Conservation (phyloP, 2,113 vertebrate species). For the Xyrauchen texanus region DNA sequence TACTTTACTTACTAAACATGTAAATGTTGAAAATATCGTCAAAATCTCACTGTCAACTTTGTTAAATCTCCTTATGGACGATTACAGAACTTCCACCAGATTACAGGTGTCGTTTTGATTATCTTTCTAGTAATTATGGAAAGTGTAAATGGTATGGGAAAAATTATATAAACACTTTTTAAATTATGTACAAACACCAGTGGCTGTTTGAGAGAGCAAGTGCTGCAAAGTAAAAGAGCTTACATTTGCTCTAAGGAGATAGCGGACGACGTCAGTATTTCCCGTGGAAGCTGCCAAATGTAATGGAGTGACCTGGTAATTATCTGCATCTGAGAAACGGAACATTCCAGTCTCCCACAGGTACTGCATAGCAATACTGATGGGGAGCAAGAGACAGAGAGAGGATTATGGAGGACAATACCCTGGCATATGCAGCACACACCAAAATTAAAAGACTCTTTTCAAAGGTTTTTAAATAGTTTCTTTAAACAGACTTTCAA, state of each 20-base stretch:
- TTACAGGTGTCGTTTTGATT: background rate
- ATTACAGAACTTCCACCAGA: background rate
- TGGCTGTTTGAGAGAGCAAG: background rate
- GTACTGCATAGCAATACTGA: slow-evolving; percentile 75
- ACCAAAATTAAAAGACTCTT: background rate
- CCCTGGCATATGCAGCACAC: background rate
- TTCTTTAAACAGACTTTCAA: too few relatives aligned
- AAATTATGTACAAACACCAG: too few relatives aligned
- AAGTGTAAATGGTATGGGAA: too few relatives aligned
- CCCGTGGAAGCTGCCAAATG: slow-evolving; percentile 77
- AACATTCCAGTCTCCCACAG: slow-evolving; percentile 78
- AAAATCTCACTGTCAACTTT: too few relatives aligned
- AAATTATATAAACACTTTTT: too few relatives aligned
- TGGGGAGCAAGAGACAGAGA: background rate
- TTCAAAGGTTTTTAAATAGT: too few relatives aligned
- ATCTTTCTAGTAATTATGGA: background rate
- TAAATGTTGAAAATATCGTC: background rate
- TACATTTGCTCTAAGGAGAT: slow-evolving; percentile 74
- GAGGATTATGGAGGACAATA: background rate
- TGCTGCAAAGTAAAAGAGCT: slow-evolving; percentile 23
- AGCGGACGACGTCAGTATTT: slow-evolving; percentile 74
- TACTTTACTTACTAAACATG: too few relatives aligned
- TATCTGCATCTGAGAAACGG: slow-evolving; percentile 74
- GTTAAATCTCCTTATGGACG: too few relatives aligned
- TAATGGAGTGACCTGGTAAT: slow-evolving; percentile 71